phyloP scores from a whole-genome alignment of 2,113 vertebrate genomes.

The Pachycephala philippinensis region DNA sequence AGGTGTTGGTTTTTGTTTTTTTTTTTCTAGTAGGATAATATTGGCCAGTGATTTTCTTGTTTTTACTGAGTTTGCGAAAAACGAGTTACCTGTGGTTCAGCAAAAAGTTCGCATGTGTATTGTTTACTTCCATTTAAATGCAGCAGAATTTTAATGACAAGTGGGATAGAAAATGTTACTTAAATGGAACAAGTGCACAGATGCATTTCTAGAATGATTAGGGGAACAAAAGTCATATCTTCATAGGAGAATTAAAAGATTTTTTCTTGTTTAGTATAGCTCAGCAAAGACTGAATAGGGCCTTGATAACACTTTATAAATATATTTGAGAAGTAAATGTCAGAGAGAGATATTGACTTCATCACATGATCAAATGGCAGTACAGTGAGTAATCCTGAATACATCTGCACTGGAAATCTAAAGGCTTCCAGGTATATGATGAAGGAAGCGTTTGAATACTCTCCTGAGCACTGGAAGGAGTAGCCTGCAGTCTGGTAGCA shows the following conservation, averaged over 20 bases:
- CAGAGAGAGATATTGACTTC: constrained; percentile 42
- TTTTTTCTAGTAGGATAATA: background rate
- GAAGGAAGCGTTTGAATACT: background rate
- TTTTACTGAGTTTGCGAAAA: background rate
- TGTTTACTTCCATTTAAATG: background rate
- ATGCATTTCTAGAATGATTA: background rate
- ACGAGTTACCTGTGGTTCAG: background rate
- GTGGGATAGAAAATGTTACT: background rate
- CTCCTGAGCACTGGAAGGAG: background rate
- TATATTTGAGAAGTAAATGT: constrained; percentile 52
- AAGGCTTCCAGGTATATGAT: background rate
- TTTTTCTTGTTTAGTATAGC: background rate
- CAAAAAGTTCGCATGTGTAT: background rate
- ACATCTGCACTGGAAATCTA: background rate
- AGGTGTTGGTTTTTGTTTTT: background rate
- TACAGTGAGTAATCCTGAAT: constrained; percentile 24
- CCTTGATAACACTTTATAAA: constrained; percentile 1
- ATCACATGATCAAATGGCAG: constrained; percentile 15
- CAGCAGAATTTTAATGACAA: background rate
- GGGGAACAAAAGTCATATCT: background rate
- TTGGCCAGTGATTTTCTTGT: background rate
- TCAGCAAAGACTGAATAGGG: background rate
- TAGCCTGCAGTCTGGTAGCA: background rate
- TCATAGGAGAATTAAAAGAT: background rate
- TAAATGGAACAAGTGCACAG: background rate